Conservation (phyloP, 1,140 invertebrate species). For the Bathynomus jamesi region DNA sequence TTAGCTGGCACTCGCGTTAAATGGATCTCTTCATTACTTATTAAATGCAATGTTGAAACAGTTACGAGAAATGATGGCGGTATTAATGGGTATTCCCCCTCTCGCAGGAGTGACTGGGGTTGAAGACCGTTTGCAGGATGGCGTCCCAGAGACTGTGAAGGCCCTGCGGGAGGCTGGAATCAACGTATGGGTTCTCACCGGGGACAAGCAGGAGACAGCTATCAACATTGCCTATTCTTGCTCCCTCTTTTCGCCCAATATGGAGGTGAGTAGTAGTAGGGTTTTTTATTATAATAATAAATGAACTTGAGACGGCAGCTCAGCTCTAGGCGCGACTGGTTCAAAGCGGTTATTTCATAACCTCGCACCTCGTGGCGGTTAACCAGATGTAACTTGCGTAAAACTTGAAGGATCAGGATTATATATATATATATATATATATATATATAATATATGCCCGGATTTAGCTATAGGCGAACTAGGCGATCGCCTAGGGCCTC, state of each 20-base stretch:
- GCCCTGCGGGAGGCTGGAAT: conserved; percentile 78
- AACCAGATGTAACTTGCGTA: neutral
- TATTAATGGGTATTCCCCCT: neutral
- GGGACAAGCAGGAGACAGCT: conserved; percentile 96
- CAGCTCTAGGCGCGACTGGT: too few relatives aligned
- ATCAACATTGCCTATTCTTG: conserved; percentile 94
- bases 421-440: too few relatives aligned
- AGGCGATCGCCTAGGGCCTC: too few relatives aligned
- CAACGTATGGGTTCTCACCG: conserved; percentile 91
- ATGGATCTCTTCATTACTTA: neutral
- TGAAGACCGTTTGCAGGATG: conserved; percentile 85
- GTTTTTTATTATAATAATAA: neutral
- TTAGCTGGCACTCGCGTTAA: neutral
- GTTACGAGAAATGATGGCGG: neutral
- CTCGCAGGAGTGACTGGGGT: conserved; percentile 71
- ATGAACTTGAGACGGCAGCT: neutral
- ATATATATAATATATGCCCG: too few relatives aligned
- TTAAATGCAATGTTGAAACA: neutral
- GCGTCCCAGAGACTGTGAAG: conserved; percentile 80
- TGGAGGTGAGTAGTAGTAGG: conserved; percentile 54
- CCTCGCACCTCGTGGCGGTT: neutral
- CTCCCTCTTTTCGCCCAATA: conserved; percentile 75
- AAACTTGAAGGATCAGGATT: too few relatives aligned
- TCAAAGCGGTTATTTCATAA: neutral
- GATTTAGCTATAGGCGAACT: too few relatives aligned